A percentile compares a stretch with the other conserved stretches of the same genome.
phyloP scores from a whole-genome alignment of 2,888 invertebrate species.

The Colostygia pectinataria region DNA sequence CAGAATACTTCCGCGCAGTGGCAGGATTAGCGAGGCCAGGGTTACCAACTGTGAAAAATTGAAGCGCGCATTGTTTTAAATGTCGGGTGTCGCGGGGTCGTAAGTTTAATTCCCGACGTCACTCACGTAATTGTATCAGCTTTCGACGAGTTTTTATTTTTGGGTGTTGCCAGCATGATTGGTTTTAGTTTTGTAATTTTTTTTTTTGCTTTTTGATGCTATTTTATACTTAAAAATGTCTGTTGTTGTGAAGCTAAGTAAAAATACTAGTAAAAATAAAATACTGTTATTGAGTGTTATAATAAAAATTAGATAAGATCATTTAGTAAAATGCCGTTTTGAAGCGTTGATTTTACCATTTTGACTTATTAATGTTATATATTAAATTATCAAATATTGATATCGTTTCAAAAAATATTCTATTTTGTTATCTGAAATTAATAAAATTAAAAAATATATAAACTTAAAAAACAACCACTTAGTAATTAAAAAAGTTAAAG shows the following conservation, averaged over 20 bases:
- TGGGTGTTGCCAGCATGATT: slow-evolving; percentile 18
- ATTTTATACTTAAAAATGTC: background rate
- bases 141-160: slow-evolving; percentile 42
- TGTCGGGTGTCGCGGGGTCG: slow-evolving; percentile 61
- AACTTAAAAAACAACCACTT: too few relatives aligned
- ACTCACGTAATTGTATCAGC: slow-evolving; percentile 53
- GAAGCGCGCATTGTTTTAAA: slow-evolving; percentile 78
- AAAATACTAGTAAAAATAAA: background rate
- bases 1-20: slow-evolving; percentile 49
- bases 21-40: slow-evolving; percentile 63
- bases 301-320: too few relatives aligned
- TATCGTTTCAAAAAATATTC: too few relatives aligned
- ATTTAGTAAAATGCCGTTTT: too few relatives aligned
- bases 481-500: too few relatives aligned
- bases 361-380: too few relatives aligned
- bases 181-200: slow-evolving; percentile 14
- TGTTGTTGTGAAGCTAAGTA: background rate
- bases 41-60: slow-evolving; percentile 70
- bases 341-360: too few relatives aligned
- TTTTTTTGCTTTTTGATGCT: slow-evolving; percentile 1
- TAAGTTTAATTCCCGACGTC: slow-evolving; percentile 46
- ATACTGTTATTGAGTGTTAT: too few relatives aligned
- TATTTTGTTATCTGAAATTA: too few relatives aligned
- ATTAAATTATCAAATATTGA: too few relatives aligned
- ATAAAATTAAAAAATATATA: too few relatives aligned